These are phyloP conservation scores for Tipula confusa DNA, from an alignment of 2,888 invertebrate genomes.

Conservation along the genomic window DNA sequence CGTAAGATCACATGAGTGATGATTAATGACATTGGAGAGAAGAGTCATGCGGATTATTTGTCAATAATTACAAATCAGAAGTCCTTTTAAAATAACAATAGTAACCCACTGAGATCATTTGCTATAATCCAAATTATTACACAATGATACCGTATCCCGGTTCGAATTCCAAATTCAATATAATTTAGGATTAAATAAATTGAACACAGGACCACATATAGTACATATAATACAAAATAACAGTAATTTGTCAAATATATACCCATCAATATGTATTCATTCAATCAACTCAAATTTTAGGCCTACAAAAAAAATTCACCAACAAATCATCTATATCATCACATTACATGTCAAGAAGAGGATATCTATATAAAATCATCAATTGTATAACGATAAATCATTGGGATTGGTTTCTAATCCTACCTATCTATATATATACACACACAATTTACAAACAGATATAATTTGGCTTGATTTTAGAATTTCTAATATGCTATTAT, in stretches of 20 bases:
- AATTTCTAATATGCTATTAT: not conserved
- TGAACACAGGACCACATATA: too few species aligned
- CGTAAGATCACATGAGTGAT: too few species aligned
- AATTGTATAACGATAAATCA: not conserved
- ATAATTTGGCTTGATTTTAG: not conserved
- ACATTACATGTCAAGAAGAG: not conserved
- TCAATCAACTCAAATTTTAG: not conserved
- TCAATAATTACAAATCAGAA: too few species aligned
- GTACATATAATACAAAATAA: not conserved
- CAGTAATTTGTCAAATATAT: not conserved
- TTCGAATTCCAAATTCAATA: not conserved
- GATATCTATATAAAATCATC: not conserved
- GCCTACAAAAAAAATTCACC: not conserved
- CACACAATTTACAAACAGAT: not conserved
- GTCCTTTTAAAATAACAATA: too few species aligned
- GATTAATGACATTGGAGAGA: too few species aligned
- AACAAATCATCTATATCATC: not conserved
- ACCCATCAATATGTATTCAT: not conserved
- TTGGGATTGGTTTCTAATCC: not conserved
- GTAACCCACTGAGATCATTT: too few species aligned
- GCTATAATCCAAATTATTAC: too few species aligned
- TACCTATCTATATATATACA: too few species aligned
- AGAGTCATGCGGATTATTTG: too few species aligned
- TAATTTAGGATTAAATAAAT: not conserved
- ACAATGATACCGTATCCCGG: too few species aligned